These are phyloP conservation scores for Clupea harengus DNA, from an alignment of 2,113 vertebrate species.

Conservation along the genomic window DNA sequence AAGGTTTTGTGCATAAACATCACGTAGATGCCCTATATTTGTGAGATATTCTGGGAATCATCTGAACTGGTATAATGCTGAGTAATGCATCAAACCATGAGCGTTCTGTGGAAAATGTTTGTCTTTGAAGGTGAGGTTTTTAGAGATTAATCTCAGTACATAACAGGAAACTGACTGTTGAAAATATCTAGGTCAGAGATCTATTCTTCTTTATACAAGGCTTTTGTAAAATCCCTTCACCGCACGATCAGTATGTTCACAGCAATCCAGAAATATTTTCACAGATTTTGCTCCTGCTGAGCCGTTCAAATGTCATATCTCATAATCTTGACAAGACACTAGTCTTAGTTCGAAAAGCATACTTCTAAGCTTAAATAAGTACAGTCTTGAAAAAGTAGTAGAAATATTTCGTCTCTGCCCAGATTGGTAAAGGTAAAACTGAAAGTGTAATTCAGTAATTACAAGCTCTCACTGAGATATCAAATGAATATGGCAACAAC, in stretches of 20 bases:
- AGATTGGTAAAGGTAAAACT: not conserved
- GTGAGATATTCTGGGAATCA: not conserved
- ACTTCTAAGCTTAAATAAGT: not conserved
- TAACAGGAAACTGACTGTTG: not conserved
- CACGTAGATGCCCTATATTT: not conserved
- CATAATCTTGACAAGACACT: not conserved
- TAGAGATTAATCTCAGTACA: not conserved
- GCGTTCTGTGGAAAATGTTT: not conserved
- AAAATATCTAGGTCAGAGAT: not conserved
- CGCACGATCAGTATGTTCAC: not conserved
- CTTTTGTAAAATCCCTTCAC: not conserved
- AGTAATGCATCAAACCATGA: not conserved
- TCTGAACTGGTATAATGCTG: not conserved
- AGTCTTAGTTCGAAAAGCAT: not conserved
- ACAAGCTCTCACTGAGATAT: not conserved
- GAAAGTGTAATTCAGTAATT: not conserved
- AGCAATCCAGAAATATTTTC: not conserved
- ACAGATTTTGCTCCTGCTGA: too few relatives aligned
- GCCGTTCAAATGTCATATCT: not conserved
- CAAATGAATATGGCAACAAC: not conserved
- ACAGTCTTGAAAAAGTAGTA: not conserved
- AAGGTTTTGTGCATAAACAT: not conserved
- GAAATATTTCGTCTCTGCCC: not conserved
- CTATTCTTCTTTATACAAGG: not conserved
- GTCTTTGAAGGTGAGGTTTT: not conserved